Evolutionary conservation across 64 coral and sea anemone species (phyloP), one percentile per base, ranked within the genome.

Genomic region (Actinia equina): DNA sequence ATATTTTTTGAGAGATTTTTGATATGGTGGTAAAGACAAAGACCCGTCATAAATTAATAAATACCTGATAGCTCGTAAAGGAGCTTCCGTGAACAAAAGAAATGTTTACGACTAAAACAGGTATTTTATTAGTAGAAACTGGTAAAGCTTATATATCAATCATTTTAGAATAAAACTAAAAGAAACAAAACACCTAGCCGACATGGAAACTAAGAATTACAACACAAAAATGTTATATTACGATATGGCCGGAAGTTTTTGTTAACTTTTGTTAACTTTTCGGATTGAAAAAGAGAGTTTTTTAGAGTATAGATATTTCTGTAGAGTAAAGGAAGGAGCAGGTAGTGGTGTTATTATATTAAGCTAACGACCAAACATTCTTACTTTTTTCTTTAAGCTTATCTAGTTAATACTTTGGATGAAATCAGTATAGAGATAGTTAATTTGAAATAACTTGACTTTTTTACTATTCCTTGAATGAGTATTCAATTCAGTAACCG

Each of bases 31-130:
- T 26, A 20, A 49, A 52, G 78, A 81, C 78, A 81, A 81, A 81
- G 78, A 53, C 30, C 52, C 12, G 42, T 62, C 41, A 85, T 85
- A 27, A 85, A 85, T 85, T 85, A 85, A 85, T 85, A 85, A 85
- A 85, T 2, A 63, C 55, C 53, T 11, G n/a, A 5, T 12, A 7
- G 57, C 49, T 60, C 52, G 43, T 11, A 26, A 20, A 7, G n/a
- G n/a, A 85, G 7, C 55, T 57, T 54, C 52, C 26, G 7, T 7
- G 83, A 85, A 85, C 83, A 85, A 85, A 85, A 60, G 83, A 61
- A 85, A 30, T 85, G 83, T 85, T 85, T 57, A 60, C 59, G 12
- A 61, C 4, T 14, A 52, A 44, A 43, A 53, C 83, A 85, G 83
- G 83, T 85, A 85, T 58, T 82, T 5, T 0, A 82, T 82, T 82